Base-by-base conservation (phyloP, 1,140 invertebrate species). In the Pectinophora gossypiella region DNA sequence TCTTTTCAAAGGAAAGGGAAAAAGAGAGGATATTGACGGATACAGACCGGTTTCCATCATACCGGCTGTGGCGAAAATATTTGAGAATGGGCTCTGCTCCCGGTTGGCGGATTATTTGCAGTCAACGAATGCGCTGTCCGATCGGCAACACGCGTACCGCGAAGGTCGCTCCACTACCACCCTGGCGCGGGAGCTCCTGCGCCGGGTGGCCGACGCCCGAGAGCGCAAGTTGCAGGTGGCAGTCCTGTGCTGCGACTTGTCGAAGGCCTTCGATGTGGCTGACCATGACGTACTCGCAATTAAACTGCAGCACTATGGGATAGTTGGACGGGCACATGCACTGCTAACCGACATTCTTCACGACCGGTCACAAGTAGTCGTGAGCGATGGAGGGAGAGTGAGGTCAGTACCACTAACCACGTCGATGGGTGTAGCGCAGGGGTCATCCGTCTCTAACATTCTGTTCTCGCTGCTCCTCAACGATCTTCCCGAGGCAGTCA, bases 211-310 rank as follows among this genome's bases (percentile, higher is more conserved):
- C 7, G 12, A 6, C 0, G 44, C 44, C 15, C 10, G 20, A 21
- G 21, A 46, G 3, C 6, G 15, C 1, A 46, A 27, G 12, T 21
- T 23, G 44, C 44, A 27, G 21, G 44, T 46, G 10, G 44, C 44
- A 3, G 16, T 46, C n/a, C 20, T 46, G 0, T 46, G 20, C 21
- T 46, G 44, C 7, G 44, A 46, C 20, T 21, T 46, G 2, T 46
- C 44, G 3, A 46, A 46, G 20, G 44, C 44, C 1, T 46, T 46
- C 21, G 44, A 46, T 9, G 44, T 46, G n/a, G 22, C 44, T 6
- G 44, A 27, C 15, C 44, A 46, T 16, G 13, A 22, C 0, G 12
- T 46, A 1, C 12, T 46, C 13, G 12, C 44, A n/a, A 13, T 21
- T 1, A 46, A 46, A 13, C 4, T 46, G 2, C 12, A n/a, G 2